These are phyloP conservation scores for Hydroisotoma schaefferi DNA, from an alignment of 2,888 invertebrate species.

Conservation along the genomic window DNA sequence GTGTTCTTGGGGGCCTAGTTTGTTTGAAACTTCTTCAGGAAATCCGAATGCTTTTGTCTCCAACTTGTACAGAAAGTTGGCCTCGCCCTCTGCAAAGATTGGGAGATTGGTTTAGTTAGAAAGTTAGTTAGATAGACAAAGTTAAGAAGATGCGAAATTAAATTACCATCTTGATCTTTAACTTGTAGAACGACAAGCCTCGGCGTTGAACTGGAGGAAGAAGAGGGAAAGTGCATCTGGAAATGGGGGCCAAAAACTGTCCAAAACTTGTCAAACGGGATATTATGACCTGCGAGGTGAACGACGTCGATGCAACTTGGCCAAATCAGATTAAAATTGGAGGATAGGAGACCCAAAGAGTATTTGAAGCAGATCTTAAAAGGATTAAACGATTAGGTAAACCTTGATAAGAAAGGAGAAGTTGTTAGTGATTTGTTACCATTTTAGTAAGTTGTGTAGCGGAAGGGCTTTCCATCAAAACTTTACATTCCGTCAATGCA, in stretches of 20 bases:
- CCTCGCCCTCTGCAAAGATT: no score
- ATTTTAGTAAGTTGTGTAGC: constrained; percentile 18
- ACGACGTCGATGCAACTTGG: constrained; percentile 32
- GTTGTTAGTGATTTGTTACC: no score
- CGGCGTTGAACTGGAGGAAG: neutral
- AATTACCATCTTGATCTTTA: neutral
- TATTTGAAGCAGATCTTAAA: constrained; percentile 36
- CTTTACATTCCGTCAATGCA: constrained; percentile 34
- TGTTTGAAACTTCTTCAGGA: constrained; percentile 17
- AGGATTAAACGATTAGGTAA: no score
- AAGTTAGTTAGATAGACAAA: neutral
- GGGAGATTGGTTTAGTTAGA: no score
- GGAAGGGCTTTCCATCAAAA: constrained; percentile 33
- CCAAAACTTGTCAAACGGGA: constrained; percentile 30
- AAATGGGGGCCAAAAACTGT: constrained; percentile 31
- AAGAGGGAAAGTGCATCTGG: constrained; percentile 11
- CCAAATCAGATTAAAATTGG: constrained; percentile 38
- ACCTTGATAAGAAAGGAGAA: no score
- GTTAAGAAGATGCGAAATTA: neutral
- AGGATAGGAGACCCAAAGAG: constrained; percentile 35
- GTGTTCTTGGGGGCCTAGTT: constrained; percentile 20
- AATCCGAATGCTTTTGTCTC: constrained; percentile 13
- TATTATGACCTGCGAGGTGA: constrained; percentile 28
- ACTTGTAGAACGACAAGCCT: neutral
- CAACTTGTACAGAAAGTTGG: neutral